Base-by-base conservation (phyloP, 2,888 invertebrate species). In the Hirtodrosophila duncani region DNA sequence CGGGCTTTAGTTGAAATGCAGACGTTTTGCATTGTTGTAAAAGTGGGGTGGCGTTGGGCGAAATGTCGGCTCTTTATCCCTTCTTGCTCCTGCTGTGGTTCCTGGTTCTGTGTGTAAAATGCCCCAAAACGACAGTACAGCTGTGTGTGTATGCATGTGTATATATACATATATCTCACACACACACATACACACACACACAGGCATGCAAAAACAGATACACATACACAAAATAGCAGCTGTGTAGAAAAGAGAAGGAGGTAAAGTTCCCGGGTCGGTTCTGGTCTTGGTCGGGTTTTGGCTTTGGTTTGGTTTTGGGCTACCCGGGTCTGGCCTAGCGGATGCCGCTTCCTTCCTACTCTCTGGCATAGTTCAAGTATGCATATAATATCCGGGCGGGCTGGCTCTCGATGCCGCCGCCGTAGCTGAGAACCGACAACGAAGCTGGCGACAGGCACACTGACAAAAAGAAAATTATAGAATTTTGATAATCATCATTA, bases 1-100 rank as follows among this genome's bases (percentile, higher is more conserved):
- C 62, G 62, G 63, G 58, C 53, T 38, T 70, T 65, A 70, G 72
- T 67, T 65, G 72, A 78, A 72, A 78, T 72, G 78, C 72, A 72
- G 72, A 72, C 78, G 75, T 60, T 78, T 74, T 72, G 78, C 75
- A 78, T 78, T 72, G 72, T 78, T 72, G 72, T 66, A 57, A n/a
- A n/a, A n/a, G 46, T 55, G 46, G 56, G 56, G 46, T 50, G 43
- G 30, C 41, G 17, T 24, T 20, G 23, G 23, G 33, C 9, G 24
- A 10, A 10, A 5, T 10, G 24, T 23, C 21, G 41, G 51, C 42
- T 31, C 17, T n/a, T 9, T 43, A 27, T 13, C 11, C 21, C 21
- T 24, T 43, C 24, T 37, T 36, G 48, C 23, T 33, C 31, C 46
- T 31, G 38, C 27, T 18, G 36, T 21, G 52, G 38, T 13, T 38